These are phyloP conservation scores for Drosophila neutralis DNA, from an alignment of 2,888 invertebrate genomes.

Conservation along the genomic window DNA sequence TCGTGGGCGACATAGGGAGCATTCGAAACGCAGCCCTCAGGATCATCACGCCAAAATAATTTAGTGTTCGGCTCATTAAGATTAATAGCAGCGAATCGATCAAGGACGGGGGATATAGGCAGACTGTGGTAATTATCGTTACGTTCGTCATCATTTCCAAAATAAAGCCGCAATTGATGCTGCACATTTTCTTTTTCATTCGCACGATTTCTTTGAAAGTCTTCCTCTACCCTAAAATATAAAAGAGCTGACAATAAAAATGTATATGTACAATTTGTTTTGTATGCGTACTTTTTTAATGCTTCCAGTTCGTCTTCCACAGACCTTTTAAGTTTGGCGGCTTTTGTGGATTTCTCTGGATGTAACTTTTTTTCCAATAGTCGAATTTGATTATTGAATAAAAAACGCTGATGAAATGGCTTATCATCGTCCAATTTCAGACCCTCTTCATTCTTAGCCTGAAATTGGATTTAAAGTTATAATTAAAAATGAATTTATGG, in stretches of 20 bases:
- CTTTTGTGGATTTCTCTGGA: constrained; percentile 90
- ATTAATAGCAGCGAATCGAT: constrained; percentile 34
- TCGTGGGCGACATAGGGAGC: constrained; percentile 33
- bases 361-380: constrained; percentile 91
- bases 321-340: constrained; percentile 91
- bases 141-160: constrained; percentile 85
- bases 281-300: constrained; percentile 87
- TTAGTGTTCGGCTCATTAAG: constrained; percentile 54
- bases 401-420: constrained; percentile 88
- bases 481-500: not conserved
- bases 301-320: constrained; percentile 92
- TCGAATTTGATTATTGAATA: constrained; percentile 93
- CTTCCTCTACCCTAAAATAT: constrained; percentile 89
- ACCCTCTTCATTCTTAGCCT: constrained; percentile 29
- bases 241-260: not conserved
- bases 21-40: constrained; percentile 89
- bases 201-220: constrained; percentile 93
- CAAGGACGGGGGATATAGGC: constrained; percentile 81
- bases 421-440: constrained; percentile 48
- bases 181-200: constrained; percentile 90
- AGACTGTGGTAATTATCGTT: constrained; percentile 87
- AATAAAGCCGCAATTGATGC: constrained; percentile 88
- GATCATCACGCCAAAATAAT: constrained; percentile 86
- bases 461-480: not conserved
- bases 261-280: too few species aligned